Conservation (phyloP, 2,797 vertebrate genomes). For the Syndactyla subalaris region DNA sequence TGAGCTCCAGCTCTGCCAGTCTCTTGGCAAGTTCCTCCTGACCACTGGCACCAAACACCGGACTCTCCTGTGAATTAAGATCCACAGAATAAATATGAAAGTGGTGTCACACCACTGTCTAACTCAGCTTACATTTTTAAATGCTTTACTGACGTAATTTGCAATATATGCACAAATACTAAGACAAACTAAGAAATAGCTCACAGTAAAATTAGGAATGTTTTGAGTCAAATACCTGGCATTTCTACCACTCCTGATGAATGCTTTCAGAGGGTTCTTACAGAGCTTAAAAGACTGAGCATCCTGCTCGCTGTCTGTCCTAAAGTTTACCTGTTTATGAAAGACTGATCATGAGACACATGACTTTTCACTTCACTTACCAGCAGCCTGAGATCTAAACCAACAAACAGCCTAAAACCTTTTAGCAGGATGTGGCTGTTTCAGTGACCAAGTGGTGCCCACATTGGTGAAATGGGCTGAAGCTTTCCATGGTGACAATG, state of each 20-base stretch:
- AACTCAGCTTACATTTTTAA: background rate
- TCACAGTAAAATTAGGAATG: background rate
- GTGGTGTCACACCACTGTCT: background rate
- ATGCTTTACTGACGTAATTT: background rate
- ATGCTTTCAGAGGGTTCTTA: background rate
- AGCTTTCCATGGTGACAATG: background rate
- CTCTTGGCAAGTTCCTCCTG: conserved; percentile 94
- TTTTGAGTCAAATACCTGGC: background rate
- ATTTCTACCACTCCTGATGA: background rate
- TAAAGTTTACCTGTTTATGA: background rate
- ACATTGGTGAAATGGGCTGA: background rate
- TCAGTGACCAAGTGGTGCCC: background rate
- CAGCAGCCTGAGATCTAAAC: conserved; percentile 22
- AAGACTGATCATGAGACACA: background rate
- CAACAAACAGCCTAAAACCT: conserved; percentile 30
- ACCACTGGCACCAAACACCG: conserved; percentile 88
- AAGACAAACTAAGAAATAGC: background rate
- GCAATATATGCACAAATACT: background rate
- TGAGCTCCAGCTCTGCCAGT: conserved; percentile 92
- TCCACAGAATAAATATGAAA: background rate
- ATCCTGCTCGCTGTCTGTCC: background rate
- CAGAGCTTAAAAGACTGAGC: background rate
- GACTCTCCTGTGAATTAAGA: conserved; percentile 85
- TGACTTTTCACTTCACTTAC: conserved; percentile 34
- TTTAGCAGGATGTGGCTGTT: conserved; percentile 13